Evolutionary conservation across 2,888 invertebrate species (phyloP).

Genomic region (Pimpla rufipes): DNA sequence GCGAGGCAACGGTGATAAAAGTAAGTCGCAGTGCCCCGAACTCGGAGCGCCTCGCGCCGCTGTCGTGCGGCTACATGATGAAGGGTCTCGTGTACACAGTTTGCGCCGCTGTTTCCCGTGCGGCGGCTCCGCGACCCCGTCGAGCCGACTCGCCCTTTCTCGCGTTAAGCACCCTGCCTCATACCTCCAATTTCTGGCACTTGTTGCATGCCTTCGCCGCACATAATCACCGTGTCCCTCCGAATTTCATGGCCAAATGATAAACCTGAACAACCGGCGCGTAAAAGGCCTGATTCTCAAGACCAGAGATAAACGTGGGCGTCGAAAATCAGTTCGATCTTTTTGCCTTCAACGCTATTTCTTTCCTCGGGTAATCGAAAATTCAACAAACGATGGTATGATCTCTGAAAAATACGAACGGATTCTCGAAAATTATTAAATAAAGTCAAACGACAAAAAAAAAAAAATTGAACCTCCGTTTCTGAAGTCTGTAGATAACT

Average conservation of each 20-base stretch:
- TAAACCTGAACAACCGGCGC: constrained; percentile 27
- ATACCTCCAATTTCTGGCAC: constrained; percentile 77
- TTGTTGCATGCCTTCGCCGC: constrained; percentile 77
- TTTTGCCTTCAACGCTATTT: neutral
- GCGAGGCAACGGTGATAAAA: constrained; percentile 64
- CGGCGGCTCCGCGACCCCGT: constrained; percentile 44
- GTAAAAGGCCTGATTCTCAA: constrained; percentile 5
- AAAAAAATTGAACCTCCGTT: no score
- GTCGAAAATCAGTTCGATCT: neutral
- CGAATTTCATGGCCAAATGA: constrained; percentile 56
- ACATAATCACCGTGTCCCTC: constrained; percentile 58
- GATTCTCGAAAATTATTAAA: no score
- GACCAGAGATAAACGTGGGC: neutral
- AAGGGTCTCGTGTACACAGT: constrained; percentile 70
- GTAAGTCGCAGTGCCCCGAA: constrained; percentile 56
- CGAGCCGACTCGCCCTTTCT: constrained; percentile 65
- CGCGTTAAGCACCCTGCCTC: constrained; percentile 70
- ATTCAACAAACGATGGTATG: neutral
- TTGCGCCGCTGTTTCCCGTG: constrained; percentile 64
- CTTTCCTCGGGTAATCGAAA: neutral
- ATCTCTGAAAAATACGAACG: no score
- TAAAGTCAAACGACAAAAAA: no score
- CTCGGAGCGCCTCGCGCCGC: constrained; percentile 49
- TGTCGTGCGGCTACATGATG: constrained; percentile 67
- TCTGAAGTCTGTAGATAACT: no score